A percentile compares a stretch with the other conserved stretches of the same genome.
These are phyloP conservation scores for Mareca penelope DNA, from an alignment of 2,797 vertebrate species.

Conservation along the genomic window DNA sequence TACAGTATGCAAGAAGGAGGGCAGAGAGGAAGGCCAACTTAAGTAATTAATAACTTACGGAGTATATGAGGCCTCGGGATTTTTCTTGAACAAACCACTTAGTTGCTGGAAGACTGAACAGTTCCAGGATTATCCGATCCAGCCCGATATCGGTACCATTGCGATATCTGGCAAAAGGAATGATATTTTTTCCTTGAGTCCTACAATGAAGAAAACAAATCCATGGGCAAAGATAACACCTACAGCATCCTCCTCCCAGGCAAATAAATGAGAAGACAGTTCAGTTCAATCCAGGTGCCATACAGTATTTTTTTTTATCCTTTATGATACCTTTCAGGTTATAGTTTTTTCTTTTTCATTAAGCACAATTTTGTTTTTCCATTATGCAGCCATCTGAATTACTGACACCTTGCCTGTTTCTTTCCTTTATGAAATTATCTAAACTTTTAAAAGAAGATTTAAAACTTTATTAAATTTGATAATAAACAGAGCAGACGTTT, in stretches of 20 bases:
- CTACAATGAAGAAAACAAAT: background rate
- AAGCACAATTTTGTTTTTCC: background rate
- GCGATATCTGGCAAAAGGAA: background rate
- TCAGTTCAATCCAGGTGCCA: background rate
- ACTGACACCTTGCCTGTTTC: background rate
- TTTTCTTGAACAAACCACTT: background rate
- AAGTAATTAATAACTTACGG: background rate
- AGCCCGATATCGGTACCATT: background rate
- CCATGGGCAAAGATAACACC: fast-evolving
- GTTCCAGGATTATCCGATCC: background rate
- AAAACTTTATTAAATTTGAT: background rate
- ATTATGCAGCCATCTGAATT: background rate
- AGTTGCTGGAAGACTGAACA: background rate
- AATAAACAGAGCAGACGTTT: background rate
- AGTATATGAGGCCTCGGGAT: background rate
- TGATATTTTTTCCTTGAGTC: too few species aligned
- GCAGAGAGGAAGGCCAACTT: background rate
- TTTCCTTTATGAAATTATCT: background rate
- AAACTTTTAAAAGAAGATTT: background rate
- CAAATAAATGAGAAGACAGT: background rate
- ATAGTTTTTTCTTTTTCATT: background rate
- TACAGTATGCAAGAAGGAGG: fast-evolving
- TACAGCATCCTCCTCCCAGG: background rate
- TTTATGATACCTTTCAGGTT: background rate
- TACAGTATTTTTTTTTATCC: background rate